Base-by-base conservation (phyloP, 2,113 vertebrate genomes). In the Beaufortia kweichowensis region DNA sequence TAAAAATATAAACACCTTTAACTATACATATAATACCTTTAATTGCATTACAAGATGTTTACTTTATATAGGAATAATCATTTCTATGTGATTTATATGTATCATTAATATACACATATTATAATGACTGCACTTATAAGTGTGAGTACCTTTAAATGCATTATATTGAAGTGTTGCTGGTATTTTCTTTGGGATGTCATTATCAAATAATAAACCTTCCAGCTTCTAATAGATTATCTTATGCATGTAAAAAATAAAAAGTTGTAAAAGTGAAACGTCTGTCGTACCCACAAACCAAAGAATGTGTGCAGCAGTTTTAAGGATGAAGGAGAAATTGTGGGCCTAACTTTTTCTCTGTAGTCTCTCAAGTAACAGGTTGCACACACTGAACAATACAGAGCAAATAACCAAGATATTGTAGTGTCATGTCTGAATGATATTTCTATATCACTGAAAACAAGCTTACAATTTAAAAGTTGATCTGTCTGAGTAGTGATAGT, bases 301-400 rank as follows among this genome's bases (percentile, higher is more conserved):
- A 19, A 79, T 48, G 17, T 64, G 63, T 53, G 48, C 72, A 24
- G 33, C 0, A 4, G 9, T 33, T 1, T 56, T 41, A 66, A 68
- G 63, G 48, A 83, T 82, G 76, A 29, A 59, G 76, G 24, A 10
- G 48, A 77, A 77, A 41, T 65, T 84, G 78, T 75, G 78, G 71
- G 73, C 76, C 81, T 39, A 43, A 78, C 79, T 60, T 75, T 76
- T 79, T 75, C 65, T 75, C 26, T 41, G 83, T 67, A 85, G 62
- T 48, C 83, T 85, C 7, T 59, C 26, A 26, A 12, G 33, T 29
- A 19, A 43, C 23, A n/a, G 35, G 43, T 26, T 12, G 7, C 23
- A 68, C 39, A 75, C 17, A 41, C 35, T 68, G 26, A 29, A 43
- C 17, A 74, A 46, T 28, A 23, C 71, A 31, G 24, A 46, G 10